Conservation (phyloP, 2,113 vertebrate species). For the Neodontobutis hainanensis region DNA sequence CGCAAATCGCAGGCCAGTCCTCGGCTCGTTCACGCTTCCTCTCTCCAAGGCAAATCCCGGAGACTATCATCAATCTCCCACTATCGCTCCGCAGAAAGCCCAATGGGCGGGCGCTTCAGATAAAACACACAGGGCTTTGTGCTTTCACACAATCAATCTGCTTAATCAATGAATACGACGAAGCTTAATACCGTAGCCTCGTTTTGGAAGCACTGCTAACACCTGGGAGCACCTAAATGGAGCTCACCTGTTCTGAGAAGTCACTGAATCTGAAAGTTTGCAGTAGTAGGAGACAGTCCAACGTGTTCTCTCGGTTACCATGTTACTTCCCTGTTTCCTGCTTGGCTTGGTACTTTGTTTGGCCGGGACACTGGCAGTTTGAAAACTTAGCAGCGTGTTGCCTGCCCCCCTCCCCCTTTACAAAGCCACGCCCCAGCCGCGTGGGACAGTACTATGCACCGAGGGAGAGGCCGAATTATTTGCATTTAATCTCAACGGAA, state of each 20-base stretch:
- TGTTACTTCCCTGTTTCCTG: slow-evolving; percentile 50
- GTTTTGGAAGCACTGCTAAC: neutral
- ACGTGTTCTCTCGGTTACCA: neutral
- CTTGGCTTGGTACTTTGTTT: slow-evolving; percentile 38
- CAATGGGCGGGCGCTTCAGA: slow-evolving; percentile 68
- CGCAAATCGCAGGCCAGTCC: slow-evolving; percentile 39
- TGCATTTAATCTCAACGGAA: slow-evolving; percentile 42
- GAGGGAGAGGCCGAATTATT: slow-evolving; percentile 22
- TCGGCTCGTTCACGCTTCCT: slow-evolving; percentile 27
- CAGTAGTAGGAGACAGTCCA: neutral
- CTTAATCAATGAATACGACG: slow-evolving; percentile 36
- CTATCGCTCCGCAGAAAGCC: slow-evolving; percentile 55
- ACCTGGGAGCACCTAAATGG: slow-evolving; percentile 24
- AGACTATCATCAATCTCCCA: slow-evolving; percentile 61
- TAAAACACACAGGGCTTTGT: slow-evolving; percentile 53
- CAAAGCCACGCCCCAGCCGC: slow-evolving; percentile 53
- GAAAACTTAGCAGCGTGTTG: slow-evolving; percentile 63
- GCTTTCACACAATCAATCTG: slow-evolving; percentile 39
- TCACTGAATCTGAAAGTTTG: neutral
- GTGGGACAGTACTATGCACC: slow-evolving; percentile 18
- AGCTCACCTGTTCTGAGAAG: neutral
- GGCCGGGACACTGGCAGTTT: slow-evolving; percentile 51
- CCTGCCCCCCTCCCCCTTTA: slow-evolving; percentile 8
- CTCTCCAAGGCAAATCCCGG: slow-evolving; percentile 63
- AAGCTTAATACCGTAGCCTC: neutral